Evolutionary conservation across 2,888 invertebrate species (phyloP).

Genomic region (Pachliopta kotzebuea): DNA sequence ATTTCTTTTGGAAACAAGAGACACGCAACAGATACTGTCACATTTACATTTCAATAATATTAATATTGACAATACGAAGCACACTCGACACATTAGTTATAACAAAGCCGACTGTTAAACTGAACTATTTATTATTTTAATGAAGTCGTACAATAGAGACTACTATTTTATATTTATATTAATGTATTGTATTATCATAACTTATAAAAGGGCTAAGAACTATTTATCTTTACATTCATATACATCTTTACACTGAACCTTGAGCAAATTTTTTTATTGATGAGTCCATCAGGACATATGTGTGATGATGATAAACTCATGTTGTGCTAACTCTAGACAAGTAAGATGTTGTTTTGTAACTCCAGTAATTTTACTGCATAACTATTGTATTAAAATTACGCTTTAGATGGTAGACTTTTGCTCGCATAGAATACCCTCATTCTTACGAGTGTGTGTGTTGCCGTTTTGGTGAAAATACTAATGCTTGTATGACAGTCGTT

Average conservation of each 20-base stretch:
- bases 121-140: slow-evolving; percentile 23
- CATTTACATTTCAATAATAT: background rate
- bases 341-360: too few relatives aligned
- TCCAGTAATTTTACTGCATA: too few relatives aligned
- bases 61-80: slow-evolving; percentile 29
- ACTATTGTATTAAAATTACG: background rate
- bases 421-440: background rate
- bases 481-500: background rate
- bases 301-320: too few relatives aligned
- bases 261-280: too few relatives aligned
- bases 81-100: slow-evolving; percentile 4
- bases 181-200: background rate
- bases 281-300: too few relatives aligned
- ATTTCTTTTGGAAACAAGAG: too few relatives aligned
- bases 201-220: background rate
- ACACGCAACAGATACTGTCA: background rate
- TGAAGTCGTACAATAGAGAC: slow-evolving; percentile 2
- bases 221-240: slow-evolving; percentile 23
- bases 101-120: slow-evolving; percentile 20
- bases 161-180: slow-evolving; percentile 2
- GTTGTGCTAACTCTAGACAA: too few relatives aligned
- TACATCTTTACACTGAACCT: too few relatives aligned
- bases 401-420: background rate
- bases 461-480: background rate
- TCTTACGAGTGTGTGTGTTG: background rate